A percentile compares a stretch with the other conserved stretches of the same genome.
These are phyloP conservation scores for Temnothorax unifasciatus DNA, from an alignment of 2,888 invertebrate genomes.

Conservation along the genomic window DNA sequence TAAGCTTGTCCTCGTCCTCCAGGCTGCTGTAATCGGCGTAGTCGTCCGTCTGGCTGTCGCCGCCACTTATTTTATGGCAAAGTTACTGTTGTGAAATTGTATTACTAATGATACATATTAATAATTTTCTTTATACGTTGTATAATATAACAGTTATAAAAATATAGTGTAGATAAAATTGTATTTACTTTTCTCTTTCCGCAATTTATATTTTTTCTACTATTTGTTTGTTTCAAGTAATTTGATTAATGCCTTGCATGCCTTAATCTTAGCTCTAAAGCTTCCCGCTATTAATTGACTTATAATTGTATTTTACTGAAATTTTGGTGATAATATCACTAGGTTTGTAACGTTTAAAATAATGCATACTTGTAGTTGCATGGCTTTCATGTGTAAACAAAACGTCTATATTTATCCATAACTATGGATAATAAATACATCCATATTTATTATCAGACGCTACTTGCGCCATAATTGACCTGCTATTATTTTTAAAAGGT, in stretches of 20 bases:
- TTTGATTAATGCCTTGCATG: constrained; percentile 31
- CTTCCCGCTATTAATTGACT: constrained; percentile 12
- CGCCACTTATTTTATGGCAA: too few relatives aligned
- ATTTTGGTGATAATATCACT: constrained; percentile 16
- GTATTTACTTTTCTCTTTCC: not conserved
- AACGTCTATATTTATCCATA: constrained; percentile 68
- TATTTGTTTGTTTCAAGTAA: not conserved
- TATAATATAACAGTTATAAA: not conserved
- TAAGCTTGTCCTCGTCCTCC: too few relatives aligned
- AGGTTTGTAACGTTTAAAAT: constrained; percentile 50
- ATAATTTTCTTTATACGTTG: too few relatives aligned
- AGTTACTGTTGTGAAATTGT: too few relatives aligned
- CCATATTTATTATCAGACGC: constrained; percentile 70
- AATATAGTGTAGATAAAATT: not conserved
- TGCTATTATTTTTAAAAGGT: constrained; percentile 24
- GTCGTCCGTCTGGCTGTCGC: too few relatives aligned
- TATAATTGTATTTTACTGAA: constrained; percentile 8
- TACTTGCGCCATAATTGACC: constrained; percentile 16
- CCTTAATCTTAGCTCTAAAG: constrained; percentile 7
- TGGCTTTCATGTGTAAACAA: constrained; percentile 63
- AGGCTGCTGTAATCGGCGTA: too few relatives aligned
- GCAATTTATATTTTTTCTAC: constrained; percentile 19
- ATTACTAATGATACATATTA: too few relatives aligned
- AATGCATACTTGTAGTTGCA: constrained; percentile 63
- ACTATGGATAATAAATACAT: not conserved